Conservation (phyloP, 2,888 invertebrate species). For the Stenodema calcarata region DNA sequence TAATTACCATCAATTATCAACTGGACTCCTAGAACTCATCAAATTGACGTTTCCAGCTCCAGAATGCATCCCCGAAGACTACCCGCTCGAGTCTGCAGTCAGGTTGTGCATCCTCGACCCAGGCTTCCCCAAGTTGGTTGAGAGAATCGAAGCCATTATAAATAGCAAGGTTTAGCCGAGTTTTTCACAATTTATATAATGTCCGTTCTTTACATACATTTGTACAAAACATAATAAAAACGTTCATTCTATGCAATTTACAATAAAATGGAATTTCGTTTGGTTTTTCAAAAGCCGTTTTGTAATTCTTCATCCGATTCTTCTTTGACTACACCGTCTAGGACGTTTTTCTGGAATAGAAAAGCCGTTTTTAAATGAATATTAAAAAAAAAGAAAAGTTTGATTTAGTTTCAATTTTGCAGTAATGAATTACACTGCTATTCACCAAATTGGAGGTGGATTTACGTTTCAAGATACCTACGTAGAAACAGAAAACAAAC, state of each 20-base stretch:
- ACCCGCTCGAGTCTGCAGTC: conserved; percentile 55
- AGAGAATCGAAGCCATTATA: conserved; percentile 50
- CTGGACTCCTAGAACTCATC: neutral
- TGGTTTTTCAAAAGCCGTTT: neutral
- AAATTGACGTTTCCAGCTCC: conserved; percentile 36
- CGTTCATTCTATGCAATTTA: neutral
- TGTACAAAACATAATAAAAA: neutral
- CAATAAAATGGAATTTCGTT: neutral
- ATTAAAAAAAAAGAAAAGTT: neutral
- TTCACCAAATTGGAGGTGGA: too few relatives aligned
- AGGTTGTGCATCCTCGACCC: conserved; percentile 56
- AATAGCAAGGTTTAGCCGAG: neutral
- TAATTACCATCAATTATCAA: neutral
- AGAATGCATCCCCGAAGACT: conserved; percentile 47
- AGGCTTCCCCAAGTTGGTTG: conserved; percentile 55
- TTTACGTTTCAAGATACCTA: too few relatives aligned
- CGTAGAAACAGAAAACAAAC: too few relatives aligned
- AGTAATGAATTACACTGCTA: too few relatives aligned
- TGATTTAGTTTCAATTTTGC: neutral
- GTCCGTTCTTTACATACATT: neutral
- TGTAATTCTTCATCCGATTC: neutral
- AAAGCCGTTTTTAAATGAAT: neutral
- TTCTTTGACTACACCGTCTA: neutral
- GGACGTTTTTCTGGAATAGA: neutral
- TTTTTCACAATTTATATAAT: neutral